phyloP scores from a whole-genome alignment of 2,888 invertebrate species.

The Lacanobia wlatinum region DNA sequence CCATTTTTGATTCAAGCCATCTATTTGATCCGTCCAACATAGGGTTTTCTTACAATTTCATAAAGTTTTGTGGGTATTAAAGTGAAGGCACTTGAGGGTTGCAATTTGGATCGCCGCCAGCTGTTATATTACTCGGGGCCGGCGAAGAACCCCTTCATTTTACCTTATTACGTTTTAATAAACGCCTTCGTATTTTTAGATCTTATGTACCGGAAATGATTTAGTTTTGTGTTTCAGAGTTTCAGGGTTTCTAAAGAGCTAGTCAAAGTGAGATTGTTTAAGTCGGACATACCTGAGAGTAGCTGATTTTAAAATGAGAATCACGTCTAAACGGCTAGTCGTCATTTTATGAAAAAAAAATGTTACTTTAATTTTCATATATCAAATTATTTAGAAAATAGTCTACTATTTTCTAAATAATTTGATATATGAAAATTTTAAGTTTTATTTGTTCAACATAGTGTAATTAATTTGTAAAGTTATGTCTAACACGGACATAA shows the following conservation, averaged over 20 bases:
- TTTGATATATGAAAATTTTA: no score
- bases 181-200: slow-evolving; percentile 61
- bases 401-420: no score
- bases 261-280: background rate
- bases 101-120: slow-evolving; percentile 80
- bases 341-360: no score
- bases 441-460: no score
- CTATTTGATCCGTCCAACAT: slow-evolving; percentile 26
- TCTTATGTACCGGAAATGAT: slow-evolving; percentile 30
- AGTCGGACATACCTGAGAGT: no score
- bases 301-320: no score
- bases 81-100: slow-evolving; percentile 77
- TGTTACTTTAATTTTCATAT: no score
- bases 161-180: slow-evolving; percentile 80
- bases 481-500: no score
- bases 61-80: slow-evolving; percentile 83
- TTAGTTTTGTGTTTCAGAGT: slow-evolving; percentile 5
- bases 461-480: no score
- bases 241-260: no score
- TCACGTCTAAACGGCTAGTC: no score
- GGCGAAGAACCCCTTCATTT: slow-evolving; percentile 74
- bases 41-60: slow-evolving; percentile 79
- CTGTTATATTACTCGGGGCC: slow-evolving; percentile 73
- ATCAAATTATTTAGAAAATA: no score
- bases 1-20: background rate